Base-by-base conservation (phyloP, 2,888 invertebrate genomes). In the Danaus chrysippus region DNA sequence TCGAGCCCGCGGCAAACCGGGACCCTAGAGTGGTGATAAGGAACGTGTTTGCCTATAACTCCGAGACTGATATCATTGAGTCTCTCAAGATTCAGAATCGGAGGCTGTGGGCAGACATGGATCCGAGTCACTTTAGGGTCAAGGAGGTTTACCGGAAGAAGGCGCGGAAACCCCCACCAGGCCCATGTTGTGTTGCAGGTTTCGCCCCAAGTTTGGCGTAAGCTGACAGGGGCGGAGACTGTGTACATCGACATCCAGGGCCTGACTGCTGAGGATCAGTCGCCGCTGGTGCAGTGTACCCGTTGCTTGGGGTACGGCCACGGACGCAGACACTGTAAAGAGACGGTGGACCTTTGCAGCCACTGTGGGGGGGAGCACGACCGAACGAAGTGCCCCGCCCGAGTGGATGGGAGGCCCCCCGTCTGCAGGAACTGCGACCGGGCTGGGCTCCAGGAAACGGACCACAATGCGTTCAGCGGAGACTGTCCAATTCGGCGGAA, bases 351-450 rank as follows among this genome's bases (percentile, higher is more conserved):
- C 9, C 13, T 44, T n/a, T 75, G 73, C 65, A 70, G 65, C n/a
- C 58, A 71, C 64, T 76, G 74, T 58, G 68, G 72, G 0, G 67
- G 52, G 0, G 1, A 71, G 70, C 56, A 44, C 19, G 5, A 19
- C 41, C 13, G 54, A 43, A 13, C 43, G 11, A 15, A 56, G 1
- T 62, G 62, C 41, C 17, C 10, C 3, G 11, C 52, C 6, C 53
- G 59, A 34, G n/a, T n/a, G n/a, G n/a, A n/a, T n/a, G n/a, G n/a
- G n/a, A n/a, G n/a, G n/a, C n/a, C n/a, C n/a, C n/a, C 42, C 43
- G 1, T 62, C 54, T 65, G 66, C 46, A 1, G 10, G 0, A 69
- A 70, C 62, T 70, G 71, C 54, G 13, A 9, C 2, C 10, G 19
- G 10, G 63, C 63, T 43, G 1, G 55, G 52, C 3, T 3, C 10